phyloP scores from a whole-genome alignment of 2,888 invertebrate species.

The Conomelus anceps region DNA sequence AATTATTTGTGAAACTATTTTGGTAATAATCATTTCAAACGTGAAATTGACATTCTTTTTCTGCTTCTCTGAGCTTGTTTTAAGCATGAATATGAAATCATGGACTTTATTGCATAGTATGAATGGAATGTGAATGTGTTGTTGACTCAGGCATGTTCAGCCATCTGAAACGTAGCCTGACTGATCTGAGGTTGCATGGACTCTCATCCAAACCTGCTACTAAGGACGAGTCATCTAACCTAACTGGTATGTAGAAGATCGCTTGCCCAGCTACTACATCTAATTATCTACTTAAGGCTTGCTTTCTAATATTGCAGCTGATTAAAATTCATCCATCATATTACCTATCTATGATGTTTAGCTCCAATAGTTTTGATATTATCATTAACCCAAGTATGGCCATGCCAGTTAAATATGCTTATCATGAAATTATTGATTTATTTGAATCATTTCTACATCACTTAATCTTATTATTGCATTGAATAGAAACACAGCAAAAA shows the following conservation, averaged over 20 bases:
- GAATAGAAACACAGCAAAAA: neutral
- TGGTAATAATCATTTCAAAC: neutral
- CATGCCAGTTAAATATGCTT: neutral
- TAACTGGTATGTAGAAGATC: constrained; percentile 27
- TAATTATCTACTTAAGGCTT: neutral
- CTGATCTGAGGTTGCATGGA: constrained; percentile 63
- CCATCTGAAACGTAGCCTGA: constrained; percentile 82
- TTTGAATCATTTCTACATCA: neutral
- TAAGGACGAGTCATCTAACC: constrained; percentile 32
- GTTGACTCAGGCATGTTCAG: constrained; percentile 69
- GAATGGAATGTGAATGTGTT: constrained; percentile 22
- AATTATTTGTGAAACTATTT: neutral
- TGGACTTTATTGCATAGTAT: neutral
- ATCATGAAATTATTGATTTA: neutral
- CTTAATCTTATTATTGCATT: neutral
- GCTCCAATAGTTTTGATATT: neutral
- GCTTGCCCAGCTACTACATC: neutral
- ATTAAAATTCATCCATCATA: neutral
- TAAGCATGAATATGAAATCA: neutral
- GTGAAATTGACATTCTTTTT: neutral
- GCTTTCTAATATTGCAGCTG: neutral
- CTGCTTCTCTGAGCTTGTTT: neutral
- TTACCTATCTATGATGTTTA: too few species aligned
- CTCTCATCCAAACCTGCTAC: constrained; percentile 31
- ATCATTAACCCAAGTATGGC: neutral